Evolutionary conservation across 2,113 vertebrate species (phyloP).

Genomic region (Lepus europaeus): DNA sequence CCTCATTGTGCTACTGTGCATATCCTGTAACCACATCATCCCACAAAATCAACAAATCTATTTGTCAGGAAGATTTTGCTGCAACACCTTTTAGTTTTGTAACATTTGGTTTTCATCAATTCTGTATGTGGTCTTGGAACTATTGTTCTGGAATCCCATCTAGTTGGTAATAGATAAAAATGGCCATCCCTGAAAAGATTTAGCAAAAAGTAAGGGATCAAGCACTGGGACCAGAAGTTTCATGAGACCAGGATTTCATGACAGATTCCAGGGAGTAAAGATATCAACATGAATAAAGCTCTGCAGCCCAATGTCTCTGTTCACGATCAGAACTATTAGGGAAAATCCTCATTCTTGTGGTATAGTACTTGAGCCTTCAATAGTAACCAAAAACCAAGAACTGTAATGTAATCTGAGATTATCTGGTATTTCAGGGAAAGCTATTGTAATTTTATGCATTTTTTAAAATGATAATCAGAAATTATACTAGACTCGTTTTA

Average conservation of each 20-base stretch:
- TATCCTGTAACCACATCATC: neutral
- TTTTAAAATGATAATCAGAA: slow-evolving; percentile 44
- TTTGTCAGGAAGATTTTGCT: neutral
- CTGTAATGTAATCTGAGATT: slow-evolving; percentile 55
- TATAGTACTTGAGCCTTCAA: slow-evolving; percentile 25
- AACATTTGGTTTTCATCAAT: slow-evolving; percentile 44
- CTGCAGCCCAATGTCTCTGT: neutral
- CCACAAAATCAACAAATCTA: neutral
- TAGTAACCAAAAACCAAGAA: slow-evolving; percentile 50
- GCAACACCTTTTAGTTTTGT: neutral
- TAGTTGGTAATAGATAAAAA: slow-evolving; percentile 39
- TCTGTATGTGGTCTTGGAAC: slow-evolving; percentile 46
- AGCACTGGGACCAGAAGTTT: slow-evolving; percentile 5
- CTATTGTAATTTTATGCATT: neutral
- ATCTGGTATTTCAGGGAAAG: neutral
- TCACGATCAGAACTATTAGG: slow-evolving; percentile 39
- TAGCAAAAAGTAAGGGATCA: slow-evolving; percentile 30
- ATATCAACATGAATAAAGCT: no score
- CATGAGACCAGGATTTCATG: neutral
- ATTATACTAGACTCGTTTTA: neutral
- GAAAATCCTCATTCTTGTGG: slow-evolving; percentile 55
- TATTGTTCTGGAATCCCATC: slow-evolving; percentile 17
- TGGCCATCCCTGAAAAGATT: slow-evolving; percentile 15
- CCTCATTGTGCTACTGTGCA: neutral
- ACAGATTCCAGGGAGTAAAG: slow-evolving; percentile 34